phyloP scores from a whole-genome alignment of 1,140 invertebrate species.

The Diuraphis noxia region DNA sequence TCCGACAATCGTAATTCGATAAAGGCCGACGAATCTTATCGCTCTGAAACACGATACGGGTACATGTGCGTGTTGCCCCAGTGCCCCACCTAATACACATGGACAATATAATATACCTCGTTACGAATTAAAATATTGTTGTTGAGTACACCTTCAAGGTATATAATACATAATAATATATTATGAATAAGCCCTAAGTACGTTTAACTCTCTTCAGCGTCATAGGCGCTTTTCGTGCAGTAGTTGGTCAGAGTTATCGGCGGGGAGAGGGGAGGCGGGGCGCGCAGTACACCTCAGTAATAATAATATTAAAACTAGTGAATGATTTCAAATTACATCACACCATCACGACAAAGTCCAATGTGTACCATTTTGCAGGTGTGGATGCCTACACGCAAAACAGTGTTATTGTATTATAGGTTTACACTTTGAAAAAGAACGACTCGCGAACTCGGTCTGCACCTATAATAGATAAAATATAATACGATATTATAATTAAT shows the following conservation, averaged over 20 bases:
- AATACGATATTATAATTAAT: not conserved
- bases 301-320: not conserved
- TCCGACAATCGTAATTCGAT: not conserved
- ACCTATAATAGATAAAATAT: not conserved
- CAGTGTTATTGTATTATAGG: not conserved
- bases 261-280: too few species aligned
- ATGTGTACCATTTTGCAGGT: not conserved
- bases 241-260: not conserved
- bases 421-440: not conserved
- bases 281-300: not conserved
- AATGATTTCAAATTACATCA: not conserved
- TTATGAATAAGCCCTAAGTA: not conserved
- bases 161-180: too few species aligned
- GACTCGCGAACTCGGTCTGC: not conserved
- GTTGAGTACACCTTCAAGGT: too few species aligned
- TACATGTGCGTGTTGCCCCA: not conserved
- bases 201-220: not conserved
- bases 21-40: not conserved
- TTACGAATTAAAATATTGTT: not conserved
- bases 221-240: not conserved
- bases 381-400: not conserved
- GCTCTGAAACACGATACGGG: not conserved
- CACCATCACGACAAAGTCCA: not conserved
- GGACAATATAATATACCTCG: not conserved
- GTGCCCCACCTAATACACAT: not conserved